Evolutionary conservation across 2,888 invertebrate species (phyloP).

Genomic region (Apomyelois bistriatella): DNA sequence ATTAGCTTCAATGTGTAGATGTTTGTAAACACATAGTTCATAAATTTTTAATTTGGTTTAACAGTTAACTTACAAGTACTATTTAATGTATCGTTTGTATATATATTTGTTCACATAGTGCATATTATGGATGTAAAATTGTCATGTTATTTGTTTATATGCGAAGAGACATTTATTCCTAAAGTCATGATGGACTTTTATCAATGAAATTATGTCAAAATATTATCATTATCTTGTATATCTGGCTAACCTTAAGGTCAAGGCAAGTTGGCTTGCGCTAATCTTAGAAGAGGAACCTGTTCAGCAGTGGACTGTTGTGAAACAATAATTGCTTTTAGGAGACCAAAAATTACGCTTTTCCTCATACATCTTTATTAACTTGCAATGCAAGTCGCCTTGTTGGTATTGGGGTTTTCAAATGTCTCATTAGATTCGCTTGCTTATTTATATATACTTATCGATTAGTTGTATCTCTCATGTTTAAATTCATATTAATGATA

Average conservation of each 20-base stretch:
- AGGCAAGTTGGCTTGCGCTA: too few species aligned
- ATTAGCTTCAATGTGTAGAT: constrained; percentile 21
- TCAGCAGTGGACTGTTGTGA: too few species aligned
- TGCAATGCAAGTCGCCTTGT: too few species aligned
- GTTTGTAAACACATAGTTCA: constrained; percentile 26
- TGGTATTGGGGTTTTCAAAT: constrained; percentile 4
- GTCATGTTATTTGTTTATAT: constrained; percentile 20
- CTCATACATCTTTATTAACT: too few species aligned
- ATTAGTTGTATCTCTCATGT: constrained; percentile 23
- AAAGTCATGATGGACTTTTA: too few species aligned
- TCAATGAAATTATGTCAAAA: too few species aligned
- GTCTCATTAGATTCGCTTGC: constrained; percentile 18
- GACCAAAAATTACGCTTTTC: too few species aligned
- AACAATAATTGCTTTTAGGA: too few species aligned
- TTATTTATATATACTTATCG: constrained; percentile 22
- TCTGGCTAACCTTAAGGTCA: too few species aligned
- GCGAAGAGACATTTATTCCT: constrained; percentile 10
- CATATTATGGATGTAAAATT: constrained; percentile 30
- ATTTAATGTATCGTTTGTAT: constrained; percentile 36
- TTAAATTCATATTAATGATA: constrained; percentile 59
- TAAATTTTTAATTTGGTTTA: constrained; percentile 18
- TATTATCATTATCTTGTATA: too few species aligned
- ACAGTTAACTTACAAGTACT: constrained; percentile 23
- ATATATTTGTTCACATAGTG: constrained; percentile 43
- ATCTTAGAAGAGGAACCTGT: too few species aligned